Evolutionary conservation across 1,140 invertebrate genomes (phyloP), one percentile per base, ranked within the genome.

Genomic region (Pygmarrhopalites habei): DNA sequence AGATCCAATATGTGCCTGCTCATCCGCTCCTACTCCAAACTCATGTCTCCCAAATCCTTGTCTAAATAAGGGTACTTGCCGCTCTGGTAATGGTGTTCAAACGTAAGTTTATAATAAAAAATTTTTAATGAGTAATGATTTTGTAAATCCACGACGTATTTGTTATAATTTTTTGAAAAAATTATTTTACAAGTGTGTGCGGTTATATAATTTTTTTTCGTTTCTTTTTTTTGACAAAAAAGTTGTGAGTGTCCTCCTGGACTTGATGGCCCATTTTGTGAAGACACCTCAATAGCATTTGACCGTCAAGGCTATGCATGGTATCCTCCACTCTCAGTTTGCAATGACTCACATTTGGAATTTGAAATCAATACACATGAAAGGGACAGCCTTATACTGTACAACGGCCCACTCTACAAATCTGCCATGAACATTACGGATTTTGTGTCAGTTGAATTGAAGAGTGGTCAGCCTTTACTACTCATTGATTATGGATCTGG

Each of bases 401-500:
- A 97, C 74, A 81, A 91, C 72, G 95, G 95, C 19, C 95, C 95
- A 0, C 79, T 92, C 60, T 74, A 72, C 12, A 73, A 75, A 52
- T 75, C 74, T 2, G n/a, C 58, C 12, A 73, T 86, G 21, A 76
- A 79, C 49, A 77, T 88, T 32, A 79, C 82, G 78, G 95, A 98
- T 80, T 98, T 96, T 73, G 86, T 98, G 76, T 85, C 92, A 0
- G 71, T 98, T 43, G 92, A 97, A 75, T 76, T 98, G 26, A 77
- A 82, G n/a, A 81, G 88, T 59, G 92, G 94, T 15, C 88, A 82
- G 72, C 90, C 91, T 1, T 80, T 88, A 1, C 77, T 98, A 0
- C 82, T 89, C 19, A 82, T 97, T 15, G 88, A 97, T 77, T 95
- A 94, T 77, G 95, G 95, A 2, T 84, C 87, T 0, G 92, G 92